Evolutionary conservation across 2,888 invertebrate genomes (phyloP), one percentile per base, ranked within the genome.

Genomic region (Villa cingulata): DNA sequence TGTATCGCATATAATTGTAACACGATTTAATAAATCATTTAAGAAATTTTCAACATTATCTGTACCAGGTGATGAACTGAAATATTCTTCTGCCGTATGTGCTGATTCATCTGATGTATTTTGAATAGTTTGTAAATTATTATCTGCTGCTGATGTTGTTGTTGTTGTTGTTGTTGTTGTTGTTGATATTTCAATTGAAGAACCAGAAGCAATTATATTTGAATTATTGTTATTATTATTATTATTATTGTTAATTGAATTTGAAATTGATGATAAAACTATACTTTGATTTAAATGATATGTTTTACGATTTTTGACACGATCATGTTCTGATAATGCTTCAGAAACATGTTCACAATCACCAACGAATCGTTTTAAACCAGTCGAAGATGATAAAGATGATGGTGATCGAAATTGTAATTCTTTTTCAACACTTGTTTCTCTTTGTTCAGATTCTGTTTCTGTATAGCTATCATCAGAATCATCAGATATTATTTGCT

Each of bases 1-100:
- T 50, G 54, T 57, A 37, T 62, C 61, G 29, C 57, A 55, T 46
- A 56, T 58, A 12, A 59, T 61, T 41, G 71, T 70, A 17, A 76
- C 76, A 51, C 69, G 70, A 53, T 77, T 74, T 3, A 80, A 61
- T 2, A 80, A 68, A 46, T 77, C 76, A 49, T 76, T 74, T 3
- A 80, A 9, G 29, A 80, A 73, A 38, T 75, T 74, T 41, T 75
- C 73, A 9, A 76, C 74, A 10, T 76, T 65, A 17, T 65, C 62
- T 9, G 66, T 64, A 64, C 53, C 60, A 42, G 65, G 51, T 16
- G 61, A 60, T 18, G 59, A 69, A 54, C 72, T 74, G 54, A 81
- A 81, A 56, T 79, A 81, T 50, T 82, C 81, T 55, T 81, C 81
- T 0, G 81, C 81, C 0, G 78, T 56, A 46, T 64, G 71, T 1